A percentile compares a stretch with the other conserved stretches of the same genome.
Conservation (phyloP, 2,113 vertebrate species). For the Antechinus stuartii region DNA sequence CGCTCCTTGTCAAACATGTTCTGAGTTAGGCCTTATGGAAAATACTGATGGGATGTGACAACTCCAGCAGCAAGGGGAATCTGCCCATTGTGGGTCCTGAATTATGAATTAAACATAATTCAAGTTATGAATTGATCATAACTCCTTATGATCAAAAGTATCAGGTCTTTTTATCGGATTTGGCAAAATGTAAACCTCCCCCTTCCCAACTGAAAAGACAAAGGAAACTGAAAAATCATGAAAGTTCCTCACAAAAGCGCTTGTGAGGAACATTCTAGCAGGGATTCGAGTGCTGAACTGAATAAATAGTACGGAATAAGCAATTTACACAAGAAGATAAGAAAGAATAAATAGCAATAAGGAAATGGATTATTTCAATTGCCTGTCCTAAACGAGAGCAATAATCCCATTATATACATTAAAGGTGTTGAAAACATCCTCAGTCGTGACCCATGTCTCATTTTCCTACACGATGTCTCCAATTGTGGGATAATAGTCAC, state of each 20-base stretch:
- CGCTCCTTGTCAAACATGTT: constrained; percentile 70
- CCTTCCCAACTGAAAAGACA: constrained; percentile 64
- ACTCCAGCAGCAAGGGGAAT: constrained; percentile 68
- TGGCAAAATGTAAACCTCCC: constrained; percentile 62
- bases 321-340: constrained; percentile 20
- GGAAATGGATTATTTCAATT: constrained; percentile 35
- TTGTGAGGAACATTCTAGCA: constrained; percentile 30
- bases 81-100: constrained; percentile 70
- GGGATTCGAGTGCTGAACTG: constrained; percentile 4
- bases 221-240: constrained; percentile 71
- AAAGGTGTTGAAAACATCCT: too few relatives aligned
- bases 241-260: constrained; percentile 66
- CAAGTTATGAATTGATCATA: neutral
- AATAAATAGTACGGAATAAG: constrained; percentile 38
- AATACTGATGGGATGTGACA: constrained; percentile 61
- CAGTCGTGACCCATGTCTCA: too few relatives aligned
- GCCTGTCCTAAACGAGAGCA: constrained; percentile 29
- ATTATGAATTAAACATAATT: constrained; percentile 57
- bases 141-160: constrained; percentile 74
- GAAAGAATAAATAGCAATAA: constrained; percentile 35
- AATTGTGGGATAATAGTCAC: too few relatives aligned
- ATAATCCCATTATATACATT: neutral
- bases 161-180: constrained; percentile 72
- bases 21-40: constrained; percentile 70
- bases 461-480: too few relatives aligned